Conservation (phyloP, 2,113 vertebrate species). For the Brienomyrus longianalis region DNA sequence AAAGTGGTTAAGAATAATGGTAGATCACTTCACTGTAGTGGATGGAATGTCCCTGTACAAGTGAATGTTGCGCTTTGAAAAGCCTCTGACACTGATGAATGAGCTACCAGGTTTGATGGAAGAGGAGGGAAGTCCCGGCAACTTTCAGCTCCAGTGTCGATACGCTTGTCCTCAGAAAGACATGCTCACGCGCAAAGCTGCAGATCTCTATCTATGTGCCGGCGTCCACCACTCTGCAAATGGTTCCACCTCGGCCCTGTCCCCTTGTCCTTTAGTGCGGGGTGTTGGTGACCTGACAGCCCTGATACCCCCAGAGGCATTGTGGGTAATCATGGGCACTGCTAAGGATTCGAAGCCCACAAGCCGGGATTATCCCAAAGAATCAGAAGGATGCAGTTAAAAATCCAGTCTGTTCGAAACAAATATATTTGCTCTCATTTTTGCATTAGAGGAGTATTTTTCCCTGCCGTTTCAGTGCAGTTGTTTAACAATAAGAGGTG, state of each 20-base stretch:
- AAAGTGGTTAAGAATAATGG: constrained; percentile 1
- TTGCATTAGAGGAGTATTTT: not conserved
- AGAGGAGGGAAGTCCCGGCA: not conserved
- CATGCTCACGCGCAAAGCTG: not conserved
- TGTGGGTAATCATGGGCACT: not conserved
- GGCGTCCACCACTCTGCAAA: not conserved
- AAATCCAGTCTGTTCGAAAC: not conserved
- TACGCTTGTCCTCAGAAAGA: not conserved
- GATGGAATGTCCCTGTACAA: not conserved
- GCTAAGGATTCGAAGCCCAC: not conserved
- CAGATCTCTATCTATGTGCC: not conserved
- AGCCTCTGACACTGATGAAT: not conserved
- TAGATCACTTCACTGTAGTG: not conserved
- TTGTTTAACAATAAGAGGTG: not conserved
- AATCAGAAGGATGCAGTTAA: not conserved
- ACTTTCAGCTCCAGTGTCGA: not conserved
- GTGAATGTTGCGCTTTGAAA: not conserved
- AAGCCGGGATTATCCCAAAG: not conserved
- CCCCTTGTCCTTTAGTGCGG: not conserved
- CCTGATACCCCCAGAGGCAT: not conserved
- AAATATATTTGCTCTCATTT: not conserved
- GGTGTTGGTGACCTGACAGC: not conserved
- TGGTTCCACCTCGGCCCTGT: not conserved
- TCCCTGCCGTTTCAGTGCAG: not conserved
- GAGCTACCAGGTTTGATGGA: not conserved